Evolutionary conservation across 1,140 invertebrate species (phyloP), one percentile per base, ranked within the genome.

Genomic region (Hyles euphorbiae): DNA sequence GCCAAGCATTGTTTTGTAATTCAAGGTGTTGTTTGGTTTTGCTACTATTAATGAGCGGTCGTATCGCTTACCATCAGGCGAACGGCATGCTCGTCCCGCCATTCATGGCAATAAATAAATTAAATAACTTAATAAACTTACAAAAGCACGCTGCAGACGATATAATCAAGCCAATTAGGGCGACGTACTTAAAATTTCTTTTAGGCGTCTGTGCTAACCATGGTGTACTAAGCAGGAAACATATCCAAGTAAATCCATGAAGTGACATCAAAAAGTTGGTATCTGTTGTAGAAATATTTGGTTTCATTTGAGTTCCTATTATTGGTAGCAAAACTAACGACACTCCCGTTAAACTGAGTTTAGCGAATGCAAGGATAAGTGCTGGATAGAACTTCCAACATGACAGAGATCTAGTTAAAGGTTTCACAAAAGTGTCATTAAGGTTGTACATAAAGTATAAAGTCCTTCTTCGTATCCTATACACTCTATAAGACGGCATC

Each of bases 301-400:
- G 80, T 4, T 70, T 58, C 32, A 85, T 74, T 58, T 80, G 67
- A 34, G 79, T 68, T n/a, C 75, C 80, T 54, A 87, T 72, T 63
- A 84, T 70, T 22, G 88, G 81, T 45, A 89, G 49, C 8, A 87
- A 68, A 12, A 76, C 69, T 46, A 87, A 73, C 22, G 67, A 66
- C 51, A 86, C 67, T 33, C 78, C 72, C 9, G 80, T 77, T 59
- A 89, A 77, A 68, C 73, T 80, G 12, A 85, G 54, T 61, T 76
- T 82, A 9, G 74, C 68, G 46, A 87, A 80, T 63, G 72, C 78
- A 8, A 89, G 63, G 50, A 89, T 53, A 60, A 89, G 65, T 1
- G 83, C 79, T 12, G 87, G 87, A 77, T 89, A 90, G 70, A 90
- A 90, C 58, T 75, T 74, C 68, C 81, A 81, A 63, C 84, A 85